These are phyloP conservation scores for Mastomys natalensis DNA, from an alignment of 2,113 vertebrate genomes.

Conservation along the genomic window DNA sequence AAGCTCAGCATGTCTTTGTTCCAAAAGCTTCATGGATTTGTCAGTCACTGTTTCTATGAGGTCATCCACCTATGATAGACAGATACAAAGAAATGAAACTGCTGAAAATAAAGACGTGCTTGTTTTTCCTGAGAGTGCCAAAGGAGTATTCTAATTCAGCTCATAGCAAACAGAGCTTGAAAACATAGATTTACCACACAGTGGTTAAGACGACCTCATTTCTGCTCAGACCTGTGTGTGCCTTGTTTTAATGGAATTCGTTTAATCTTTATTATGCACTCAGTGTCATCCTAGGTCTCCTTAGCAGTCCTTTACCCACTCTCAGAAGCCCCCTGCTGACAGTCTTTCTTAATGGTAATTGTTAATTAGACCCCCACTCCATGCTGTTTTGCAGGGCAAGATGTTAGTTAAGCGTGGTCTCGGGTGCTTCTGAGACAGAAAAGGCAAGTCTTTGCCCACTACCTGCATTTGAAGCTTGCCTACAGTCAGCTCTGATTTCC, in stretches of 20 bases:
- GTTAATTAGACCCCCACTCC: not conserved
- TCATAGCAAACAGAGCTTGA: slow-evolving; percentile 72
- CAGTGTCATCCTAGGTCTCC: not conserved
- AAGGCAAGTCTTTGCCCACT: slow-evolving; percentile 31
- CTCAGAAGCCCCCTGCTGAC: slow-evolving; percentile 6
- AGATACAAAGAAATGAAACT: not conserved
- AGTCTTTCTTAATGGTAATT: slow-evolving; percentile 20
- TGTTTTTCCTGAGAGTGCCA: slow-evolving; percentile 19
- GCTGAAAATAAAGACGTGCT: not conserved
- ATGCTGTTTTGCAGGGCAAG: not conserved
- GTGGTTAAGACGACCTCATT: slow-evolving; percentile 25
- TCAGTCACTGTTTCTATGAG: slow-evolving; percentile 79
- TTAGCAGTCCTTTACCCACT: slow-evolving; percentile 1
- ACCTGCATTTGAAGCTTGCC: not conserved
- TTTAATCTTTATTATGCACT: slow-evolving; percentile 54
- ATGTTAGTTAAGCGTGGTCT: not conserved
- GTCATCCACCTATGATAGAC: slow-evolving; percentile 71
- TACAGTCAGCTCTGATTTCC: slow-evolving; percentile 58
- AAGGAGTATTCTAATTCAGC: slow-evolving; percentile 63
- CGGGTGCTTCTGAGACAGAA: slow-evolving; percentile 20
- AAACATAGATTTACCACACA: slow-evolving; percentile 61
- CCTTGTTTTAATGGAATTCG: slow-evolving; percentile 47
- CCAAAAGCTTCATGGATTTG: slow-evolving; percentile 67
- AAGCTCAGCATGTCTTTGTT: slow-evolving; percentile 78
- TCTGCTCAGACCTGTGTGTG: slow-evolving; percentile 30